These are phyloP conservation scores for Pachypanchax playfairii DNA, from an alignment of 2,113 vertebrate genomes.

Conservation along the genomic window DNA sequence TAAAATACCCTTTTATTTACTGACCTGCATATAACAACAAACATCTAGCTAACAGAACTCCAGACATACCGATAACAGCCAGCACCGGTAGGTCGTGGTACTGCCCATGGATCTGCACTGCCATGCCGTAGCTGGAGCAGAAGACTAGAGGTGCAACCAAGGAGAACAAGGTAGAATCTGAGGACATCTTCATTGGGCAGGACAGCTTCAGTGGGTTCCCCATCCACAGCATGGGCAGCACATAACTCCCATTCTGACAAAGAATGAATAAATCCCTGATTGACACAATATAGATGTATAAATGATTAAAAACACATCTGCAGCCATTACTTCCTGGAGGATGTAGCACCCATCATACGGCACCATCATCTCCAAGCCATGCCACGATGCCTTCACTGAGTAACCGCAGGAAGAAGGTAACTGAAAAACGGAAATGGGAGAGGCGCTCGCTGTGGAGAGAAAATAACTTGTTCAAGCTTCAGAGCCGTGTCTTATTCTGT, in stretches of 20 bases:
- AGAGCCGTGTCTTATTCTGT: neutral
- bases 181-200: conserved; percentile 60
- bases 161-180: neutral
- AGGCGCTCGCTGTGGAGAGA: conserved; percentile 54
- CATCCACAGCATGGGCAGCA: conserved; percentile 77
- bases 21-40: neutral
- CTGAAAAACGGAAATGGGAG: conserved; percentile 70
- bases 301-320: neutral
- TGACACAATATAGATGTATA: no score
- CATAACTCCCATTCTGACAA: conserved; percentile 73
- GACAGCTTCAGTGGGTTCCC: conserved; percentile 73
- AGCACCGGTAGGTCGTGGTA: conserved; percentile 33
- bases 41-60: neutral
- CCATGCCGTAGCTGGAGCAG: conserved; percentile 72
- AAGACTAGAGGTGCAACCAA: conserved; percentile 44
- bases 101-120: conserved; percentile 49
- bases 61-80: conserved; percentile 48
- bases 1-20: no score
- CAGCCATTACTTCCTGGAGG: conserved; percentile 64
- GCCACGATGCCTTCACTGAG: conserved; percentile 57
- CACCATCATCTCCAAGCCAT: conserved; percentile 63
- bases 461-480: neutral
- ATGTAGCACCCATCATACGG: conserved; percentile 78
- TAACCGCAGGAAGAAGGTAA: conserved; percentile 75
- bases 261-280: neutral